Percentiles rank a stretch among this genome's conserved stretches.
Conservation (phyloP, 2,888 invertebrate species). For the Rugalucina vietnamica region DNA sequence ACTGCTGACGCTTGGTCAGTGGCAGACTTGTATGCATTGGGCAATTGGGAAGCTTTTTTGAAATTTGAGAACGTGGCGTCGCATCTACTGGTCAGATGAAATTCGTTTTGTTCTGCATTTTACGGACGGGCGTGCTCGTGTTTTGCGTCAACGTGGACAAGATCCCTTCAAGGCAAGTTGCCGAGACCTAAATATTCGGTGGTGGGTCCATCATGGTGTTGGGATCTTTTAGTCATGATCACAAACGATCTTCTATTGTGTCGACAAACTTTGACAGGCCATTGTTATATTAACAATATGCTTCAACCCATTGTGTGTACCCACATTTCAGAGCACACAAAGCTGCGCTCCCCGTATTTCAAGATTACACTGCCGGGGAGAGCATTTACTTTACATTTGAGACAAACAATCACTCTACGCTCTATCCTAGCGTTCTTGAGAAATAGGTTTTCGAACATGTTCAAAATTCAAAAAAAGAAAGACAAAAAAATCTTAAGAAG, state of each 20-base stretch:
- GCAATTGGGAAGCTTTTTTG: neutral
- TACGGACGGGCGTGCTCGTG: constrained; percentile 2
- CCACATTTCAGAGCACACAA: neutral
- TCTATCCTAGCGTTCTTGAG: too few species aligned
- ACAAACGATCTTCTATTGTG: constrained; percentile 6
- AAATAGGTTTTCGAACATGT: too few species aligned
- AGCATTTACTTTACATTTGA: too few species aligned
- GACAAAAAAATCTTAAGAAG: too few species aligned
- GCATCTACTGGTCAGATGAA: constrained; percentile 17
- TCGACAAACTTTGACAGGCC: constrained; percentile 16
- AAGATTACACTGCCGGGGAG: neutral
- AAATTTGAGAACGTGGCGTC: constrained; percentile 5
- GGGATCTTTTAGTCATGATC: constrained; percentile 17
- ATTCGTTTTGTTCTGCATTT: constrained; percentile 3
- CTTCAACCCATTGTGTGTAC: neutral
- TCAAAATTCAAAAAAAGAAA: too few species aligned
- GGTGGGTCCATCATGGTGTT: constrained; percentile 15
- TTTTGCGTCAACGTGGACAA: constrained; percentile 16
- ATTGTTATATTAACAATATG: neutral
- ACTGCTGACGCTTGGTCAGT: neutral
- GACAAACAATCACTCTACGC: too few species aligned
- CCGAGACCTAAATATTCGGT: constrained; percentile 19
- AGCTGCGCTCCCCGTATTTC: neutral
- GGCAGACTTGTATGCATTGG: neutral
- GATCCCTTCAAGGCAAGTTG: neutral